Conservation (phyloP, 1,140 invertebrate species). For the Rhopalosiphum maidis region DNA sequence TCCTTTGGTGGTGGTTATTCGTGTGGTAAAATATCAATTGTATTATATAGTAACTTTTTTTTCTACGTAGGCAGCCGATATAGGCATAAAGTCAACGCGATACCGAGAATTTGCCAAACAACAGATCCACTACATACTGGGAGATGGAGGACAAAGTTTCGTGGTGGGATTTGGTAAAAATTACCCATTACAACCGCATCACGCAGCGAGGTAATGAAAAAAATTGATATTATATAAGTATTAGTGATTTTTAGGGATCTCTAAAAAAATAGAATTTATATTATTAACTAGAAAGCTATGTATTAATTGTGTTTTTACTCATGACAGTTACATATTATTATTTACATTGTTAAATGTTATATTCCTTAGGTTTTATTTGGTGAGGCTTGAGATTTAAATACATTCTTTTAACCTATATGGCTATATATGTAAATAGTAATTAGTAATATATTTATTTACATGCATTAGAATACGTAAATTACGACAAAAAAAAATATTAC, state of each 20-base stretch:
- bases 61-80: conserved; percentile 64
- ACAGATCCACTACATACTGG: conserved; percentile 72
- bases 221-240: not conserved
- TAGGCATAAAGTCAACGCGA: conserved; percentile 62
- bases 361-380: not conserved
- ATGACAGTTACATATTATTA: not conserved
- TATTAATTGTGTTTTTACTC: no score
- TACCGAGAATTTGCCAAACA: conserved; percentile 68
- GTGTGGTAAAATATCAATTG: not conserved
- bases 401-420: no score
- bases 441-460: not conserved
- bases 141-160: conserved; percentile 69
- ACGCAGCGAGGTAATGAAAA: conserved; percentile 65
- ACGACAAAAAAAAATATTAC: not conserved
- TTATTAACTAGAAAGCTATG: no score
- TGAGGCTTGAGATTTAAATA: not conserved
- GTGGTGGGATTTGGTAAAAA: conserved; percentile 72
- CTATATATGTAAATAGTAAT: not conserved
- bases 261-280: no score
- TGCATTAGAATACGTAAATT: not conserved
- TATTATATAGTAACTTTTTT: not conserved
- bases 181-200: conserved; percentile 67
- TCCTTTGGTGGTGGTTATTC: not conserved
- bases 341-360: not conserved
- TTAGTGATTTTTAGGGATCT: no score